Evolutionary conservation across 2,888 invertebrate species (phyloP), one percentile per base, ranked within the genome.

Genomic region (Epiblema foenella): DNA sequence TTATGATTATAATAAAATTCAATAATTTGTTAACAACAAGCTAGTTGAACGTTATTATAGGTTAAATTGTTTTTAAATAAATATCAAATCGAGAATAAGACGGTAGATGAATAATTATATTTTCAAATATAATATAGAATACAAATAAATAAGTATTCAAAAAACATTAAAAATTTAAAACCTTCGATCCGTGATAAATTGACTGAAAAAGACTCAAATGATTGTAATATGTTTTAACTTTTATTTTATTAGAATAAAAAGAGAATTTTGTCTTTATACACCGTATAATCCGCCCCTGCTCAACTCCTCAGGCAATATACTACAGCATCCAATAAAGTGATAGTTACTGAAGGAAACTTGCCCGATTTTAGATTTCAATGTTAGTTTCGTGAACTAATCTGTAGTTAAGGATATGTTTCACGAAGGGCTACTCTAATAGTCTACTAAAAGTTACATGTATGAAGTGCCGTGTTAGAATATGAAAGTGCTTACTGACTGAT

Each of bases 351-450:
- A 52, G 64, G 42, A 52, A 24, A 59, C 58, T 63, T 39, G 57
- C 42, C 46, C 65, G 57, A 69, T 69, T 69, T 69, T 59, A 29
- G 69, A 65, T 59, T 69, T 65, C 51, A 69, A 65, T 65, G 69
- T 59, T 65, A 58, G 69, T 64, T 68, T 57, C 63, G 39, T 24
- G 51, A 69, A 69, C 63, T 64, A 69, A 69, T 69, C 63, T 64
- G 39, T 54, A 64, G 64, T 39, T 39, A 52, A 62, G 11, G 52
- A 18, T 20, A 24, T 39, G 24, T 60, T 42, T 0, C 5, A 24
- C n/a, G 4, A 37, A 20, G 39, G 54, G 64, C n/a, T 39, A 3
- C 18, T 9, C 39, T 37, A n/a, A 18, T 60, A 15, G 60, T 51
- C 8, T 63, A 5, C 3, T 12, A 9, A 18, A 15, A 42, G 7